phyloP scores from a whole-genome alignment of 2,797 vertebrate genomes.

The Clangula hyemalis region DNA sequence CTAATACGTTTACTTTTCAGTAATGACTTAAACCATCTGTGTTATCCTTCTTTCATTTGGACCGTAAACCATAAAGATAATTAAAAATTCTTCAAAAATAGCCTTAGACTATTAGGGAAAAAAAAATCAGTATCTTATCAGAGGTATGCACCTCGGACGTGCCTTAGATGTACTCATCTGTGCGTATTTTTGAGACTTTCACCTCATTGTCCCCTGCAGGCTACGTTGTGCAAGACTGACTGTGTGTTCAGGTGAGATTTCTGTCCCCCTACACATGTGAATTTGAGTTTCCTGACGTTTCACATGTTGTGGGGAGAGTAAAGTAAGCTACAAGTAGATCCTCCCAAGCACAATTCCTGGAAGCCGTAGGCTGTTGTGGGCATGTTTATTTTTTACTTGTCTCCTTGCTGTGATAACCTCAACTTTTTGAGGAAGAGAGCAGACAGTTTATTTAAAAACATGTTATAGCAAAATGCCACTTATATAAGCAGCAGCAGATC shows the following conservation, averaged over 20 bases:
- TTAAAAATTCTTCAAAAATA: not conserved
- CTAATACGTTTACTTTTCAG: not conserved
- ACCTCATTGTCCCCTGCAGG: not conserved
- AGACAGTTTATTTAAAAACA: constrained; percentile 57
- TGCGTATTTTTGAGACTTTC: not conserved
- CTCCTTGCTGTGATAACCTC: constrained; percentile 38
- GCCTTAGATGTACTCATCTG: not conserved
- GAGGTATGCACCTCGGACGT: not conserved
- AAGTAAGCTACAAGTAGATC: not conserved
- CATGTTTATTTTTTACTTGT: constrained; percentile 55
- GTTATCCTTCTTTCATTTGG: not conserved
- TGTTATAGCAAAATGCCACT: constrained; percentile 27
- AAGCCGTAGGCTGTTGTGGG: not conserved
- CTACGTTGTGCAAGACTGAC: not conserved
- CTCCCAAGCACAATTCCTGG: constrained; percentile 22
- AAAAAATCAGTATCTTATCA: not conserved
- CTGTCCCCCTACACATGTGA: not conserved
- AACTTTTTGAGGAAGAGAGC: constrained; percentile 16
- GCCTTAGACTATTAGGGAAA: not conserved
- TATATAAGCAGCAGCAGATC: constrained; percentile 32
- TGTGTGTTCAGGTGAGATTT: not conserved
- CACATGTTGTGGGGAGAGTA: not conserved
- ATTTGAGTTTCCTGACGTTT: constrained; percentile 28
- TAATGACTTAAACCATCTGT: not conserved
- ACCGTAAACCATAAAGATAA: not conserved